Base-by-base conservation (phyloP, 2,797 vertebrate species). In the Synanceia verrucosa region DNA sequence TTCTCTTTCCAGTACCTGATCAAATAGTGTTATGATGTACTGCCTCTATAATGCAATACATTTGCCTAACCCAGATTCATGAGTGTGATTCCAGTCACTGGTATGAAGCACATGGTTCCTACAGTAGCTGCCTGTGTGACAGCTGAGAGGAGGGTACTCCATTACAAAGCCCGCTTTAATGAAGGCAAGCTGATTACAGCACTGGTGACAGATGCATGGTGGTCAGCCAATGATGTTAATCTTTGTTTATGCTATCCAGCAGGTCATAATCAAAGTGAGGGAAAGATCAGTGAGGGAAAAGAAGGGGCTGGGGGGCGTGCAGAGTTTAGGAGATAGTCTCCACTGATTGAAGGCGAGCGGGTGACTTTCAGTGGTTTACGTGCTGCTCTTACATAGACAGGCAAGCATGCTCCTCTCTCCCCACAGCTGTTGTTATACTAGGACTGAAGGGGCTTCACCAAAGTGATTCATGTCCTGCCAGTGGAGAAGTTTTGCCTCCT, bases 381-480 rank as follows among this genome's bases (percentile, higher is more conserved):
- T 58, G 71, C 65, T 76, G 67, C 84, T 73, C 85, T 91, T 79
- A 88, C 86, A 86, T 83, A 86, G 87, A 85, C 81, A 68, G 73
- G 51, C 76, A 83, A 84, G 88, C 88, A 82, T 65, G 88, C 89
- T 83, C 88, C 81, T 88, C 88, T 82, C 80, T 78, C 75, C 69
- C 50, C 79, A 89, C 92, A 94, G 93, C 94, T 95, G 94, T 91
- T 91, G 91, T 90, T 87, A 78, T 76, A 83, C 76, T 82, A 81
- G 79, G 72, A 80, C 79, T 58, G 59, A 79, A 80, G 86, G 87
- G 88, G 78, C 85, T 89, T 90, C 81, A 18, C 74, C 79, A 65
- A 50, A 26, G 37, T 81, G 85, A 89, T 93, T 93, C 88, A 93
- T 93, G 91, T 93, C 73, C 85, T 92, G 92, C 94, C 94, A 94